A percentile compares a stretch with the other conserved stretches of the same genome.
phyloP scores from a whole-genome alignment of 2,113 vertebrate species.

The Zootoca vivipara region DNA sequence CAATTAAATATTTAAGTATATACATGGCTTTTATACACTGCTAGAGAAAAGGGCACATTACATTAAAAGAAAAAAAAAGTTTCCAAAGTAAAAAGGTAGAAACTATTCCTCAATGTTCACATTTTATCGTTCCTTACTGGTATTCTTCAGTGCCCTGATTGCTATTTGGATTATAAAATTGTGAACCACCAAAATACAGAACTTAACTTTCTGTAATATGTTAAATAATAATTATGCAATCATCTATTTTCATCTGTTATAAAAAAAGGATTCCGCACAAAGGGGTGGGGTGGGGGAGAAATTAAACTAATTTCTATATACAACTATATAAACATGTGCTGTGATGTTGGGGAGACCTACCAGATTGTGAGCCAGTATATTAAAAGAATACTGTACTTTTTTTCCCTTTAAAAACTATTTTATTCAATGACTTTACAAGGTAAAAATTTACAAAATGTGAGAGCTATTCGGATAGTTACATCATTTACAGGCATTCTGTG shows the following conservation, averaged over 20 bases:
- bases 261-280: conserved; percentile 76
- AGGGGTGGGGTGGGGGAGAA: conserved; percentile 69
- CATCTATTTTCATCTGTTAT: conserved; percentile 77
- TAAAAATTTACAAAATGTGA: conserved; percentile 99
- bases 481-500: conserved; percentile 94
- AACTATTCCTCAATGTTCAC: conserved; percentile 47
- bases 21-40: conserved; percentile 85
- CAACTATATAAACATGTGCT: conserved; percentile 85
- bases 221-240: conserved; percentile 81
- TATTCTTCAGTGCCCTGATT: conserved; percentile 60
- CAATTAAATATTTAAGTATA: conserved; percentile 82
- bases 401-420: conserved; percentile 94
- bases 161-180: conserved; percentile 71
- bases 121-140: conserved; percentile 57
- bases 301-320: conserved; percentile 82
- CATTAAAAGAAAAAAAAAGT: conserved; percentile 77
- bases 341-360: conserved; percentile 80
- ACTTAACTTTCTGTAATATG: conserved; percentile 80
- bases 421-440: conserved; percentile 97
- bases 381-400: conserved; percentile 95
- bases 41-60: conserved; percentile 82
- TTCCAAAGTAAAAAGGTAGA: conserved; percentile 73
- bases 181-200: conserved; percentile 87
- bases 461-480: conserved; percentile 94
- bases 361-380: conserved; percentile 95